Base-by-base conservation (phyloP, 2,113 vertebrate species). In the Caracal caracal region DNA sequence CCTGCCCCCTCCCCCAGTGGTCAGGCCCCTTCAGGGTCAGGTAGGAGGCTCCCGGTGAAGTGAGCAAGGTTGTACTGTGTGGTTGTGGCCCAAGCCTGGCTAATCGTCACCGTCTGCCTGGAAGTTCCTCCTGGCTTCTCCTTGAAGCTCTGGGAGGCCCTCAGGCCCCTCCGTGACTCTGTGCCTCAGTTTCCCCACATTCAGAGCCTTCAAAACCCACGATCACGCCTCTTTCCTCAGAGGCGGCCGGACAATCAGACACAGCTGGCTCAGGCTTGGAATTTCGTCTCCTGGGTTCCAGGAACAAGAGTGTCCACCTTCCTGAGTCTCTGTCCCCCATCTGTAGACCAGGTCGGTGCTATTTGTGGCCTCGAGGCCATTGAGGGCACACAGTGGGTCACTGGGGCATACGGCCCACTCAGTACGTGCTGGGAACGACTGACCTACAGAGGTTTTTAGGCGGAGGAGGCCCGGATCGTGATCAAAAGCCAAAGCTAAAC, bases 1-100 rank as follows among this genome's bases (percentile, higher is more conserved):
- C 15, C 6, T 1, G 20, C 2, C 24, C 12, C 71, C 12, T 4
- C 15, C 26, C 33, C 1, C 43, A 2, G 4, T 9, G n/a, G n/a
- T 43, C 87, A 68, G 59, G 37, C 33, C 30, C 26, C 33, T 51
- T 76, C 43, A 19, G 22, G 26, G 51, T 24, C 20, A 40, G 22
- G 1, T 61, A 35, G 19, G 53, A 20, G 20, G 10, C 19, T 61
- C 28, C 13, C 10, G 22, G 37, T 11, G 40, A 73, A 19, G 37
- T 10, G 3, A 20, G 20, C 85, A 37, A 49, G 76, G 84, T 12
- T 66, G 6, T 17, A 37, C 68, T 19, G 24, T 33, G 40, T 35
- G 66, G 35, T 20, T 85, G 56, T 51, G 79, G 37, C 85, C 85
- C 43, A 20, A 35, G 9, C 10, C 24, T 0, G 20, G 20, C 49